Conservation (phyloP, 1,140 invertebrate genomes). For the Sinonovacula constricta region DNA sequence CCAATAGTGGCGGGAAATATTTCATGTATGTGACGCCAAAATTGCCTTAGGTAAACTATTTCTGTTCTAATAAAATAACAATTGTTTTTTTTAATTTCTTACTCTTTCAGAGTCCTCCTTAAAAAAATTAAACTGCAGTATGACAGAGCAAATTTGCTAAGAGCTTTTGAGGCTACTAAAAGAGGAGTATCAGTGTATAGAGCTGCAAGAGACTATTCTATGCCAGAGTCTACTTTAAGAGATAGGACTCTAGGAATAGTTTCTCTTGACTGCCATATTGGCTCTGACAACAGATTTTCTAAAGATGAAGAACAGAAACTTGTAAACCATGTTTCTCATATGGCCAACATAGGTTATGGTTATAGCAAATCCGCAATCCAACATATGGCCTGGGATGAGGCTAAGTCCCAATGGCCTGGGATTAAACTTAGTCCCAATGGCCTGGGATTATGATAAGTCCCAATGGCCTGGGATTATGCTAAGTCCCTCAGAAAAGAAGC, state of each 20-base stretch:
- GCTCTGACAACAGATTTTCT: neutral
- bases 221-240: constrained; percentile 38
- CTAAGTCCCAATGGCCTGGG: constrained; percentile 11
- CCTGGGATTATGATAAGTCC: constrained; percentile 22
- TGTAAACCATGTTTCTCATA: constrained; percentile 26
- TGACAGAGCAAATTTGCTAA: neutral
- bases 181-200: constrained; percentile 25
- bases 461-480: neutral
- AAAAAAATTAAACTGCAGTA: neutral
- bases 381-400: constrained; percentile 27
- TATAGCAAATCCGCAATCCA: constrained; percentile 26
- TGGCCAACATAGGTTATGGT: constrained; percentile 42
- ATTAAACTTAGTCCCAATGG: constrained; percentile 11
- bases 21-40: neutral
- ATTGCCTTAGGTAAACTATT: neutral
- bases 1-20: neutral
- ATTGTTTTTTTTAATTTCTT: neutral
- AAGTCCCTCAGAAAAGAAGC: too few relatives aligned
- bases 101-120: neutral
- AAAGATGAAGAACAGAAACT: constrained; percentile 16
- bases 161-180: neutral
- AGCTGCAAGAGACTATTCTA: constrained; percentile 16
- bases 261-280: neutral
- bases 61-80: neutral
- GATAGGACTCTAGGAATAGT: constrained; percentile 32